Evolutionary conservation across 2,888 invertebrate genomes (phyloP).

Genomic region (Drosophila incognita): DNA sequence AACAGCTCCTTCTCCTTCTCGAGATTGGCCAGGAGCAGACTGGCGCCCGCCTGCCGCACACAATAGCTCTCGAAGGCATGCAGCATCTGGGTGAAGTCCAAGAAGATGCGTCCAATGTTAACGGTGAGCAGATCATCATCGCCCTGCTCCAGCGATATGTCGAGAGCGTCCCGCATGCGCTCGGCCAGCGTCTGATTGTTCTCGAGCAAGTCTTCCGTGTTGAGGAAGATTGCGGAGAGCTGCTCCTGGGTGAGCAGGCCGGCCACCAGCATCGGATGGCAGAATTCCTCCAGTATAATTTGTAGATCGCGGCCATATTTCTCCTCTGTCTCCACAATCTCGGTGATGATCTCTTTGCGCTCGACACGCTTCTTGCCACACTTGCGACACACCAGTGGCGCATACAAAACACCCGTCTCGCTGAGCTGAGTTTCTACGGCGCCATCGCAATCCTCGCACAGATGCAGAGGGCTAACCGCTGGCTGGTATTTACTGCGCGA

Average conservation of each 20-base stretch:
- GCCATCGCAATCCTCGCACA: slow-evolving; percentile 95
- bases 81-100: slow-evolving; percentile 96
- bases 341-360: slow-evolving; percentile 96
- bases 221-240: slow-evolving; percentile 95
- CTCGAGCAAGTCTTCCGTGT: slow-evolving; percentile 95
- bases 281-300: slow-evolving; percentile 96
- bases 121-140: slow-evolving; percentile 94
- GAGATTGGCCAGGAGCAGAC: slow-evolving; percentile 93
- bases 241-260: slow-evolving; percentile 96
- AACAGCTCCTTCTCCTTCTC: slow-evolving; percentile 98
- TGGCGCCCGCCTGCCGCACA: slow-evolving; percentile 95
- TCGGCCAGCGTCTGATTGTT: slow-evolving; percentile 94
- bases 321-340: slow-evolving; percentile 98
- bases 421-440: slow-evolving; percentile 91
- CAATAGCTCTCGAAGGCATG: slow-evolving; percentile 98
- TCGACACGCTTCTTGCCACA: slow-evolving; percentile 95
- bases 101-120: slow-evolving; percentile 95
- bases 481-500: slow-evolving; percentile 90
- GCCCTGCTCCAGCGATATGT: slow-evolving; percentile 92
- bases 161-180: slow-evolving; percentile 93
- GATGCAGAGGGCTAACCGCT: slow-evolving; percentile 87
- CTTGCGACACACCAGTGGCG: slow-evolving; percentile 93
- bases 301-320: slow-evolving; percentile 97
- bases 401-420: slow-evolving; percentile 90
- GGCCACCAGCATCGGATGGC: slow-evolving; percentile 96